Percentiles rank a stretch among this genome's conserved stretches.
Conservation (phyloP, 2,797 vertebrate species). For the Gadopsis bispinosus region DNA sequence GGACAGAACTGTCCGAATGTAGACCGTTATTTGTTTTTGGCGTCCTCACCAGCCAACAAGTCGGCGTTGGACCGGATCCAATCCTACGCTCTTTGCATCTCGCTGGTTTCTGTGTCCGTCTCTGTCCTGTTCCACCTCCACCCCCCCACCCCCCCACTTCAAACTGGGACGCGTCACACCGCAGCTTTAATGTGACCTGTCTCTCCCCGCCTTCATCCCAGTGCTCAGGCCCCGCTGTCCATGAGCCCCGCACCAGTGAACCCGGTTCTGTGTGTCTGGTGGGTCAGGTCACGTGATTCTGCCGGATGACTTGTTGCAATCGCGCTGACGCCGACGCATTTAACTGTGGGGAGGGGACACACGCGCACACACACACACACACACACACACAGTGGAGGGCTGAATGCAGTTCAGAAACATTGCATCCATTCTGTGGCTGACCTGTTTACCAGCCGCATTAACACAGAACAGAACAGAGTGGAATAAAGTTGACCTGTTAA, state of each 20-base stretch:
- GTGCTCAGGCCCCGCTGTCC: neutral
- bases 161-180: constrained; percentile 35
- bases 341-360: constrained; percentile 70
- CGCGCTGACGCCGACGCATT: constrained; percentile 82
- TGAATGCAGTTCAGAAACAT: constrained; percentile 42
- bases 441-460: constrained; percentile 71
- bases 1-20: neutral
- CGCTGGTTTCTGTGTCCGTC: constrained; percentile 1
- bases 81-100: accelerated
- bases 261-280: constrained; percentile 45
- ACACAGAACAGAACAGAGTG: constrained; percentile 9
- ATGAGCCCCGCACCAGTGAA: constrained; percentile 35
- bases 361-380: constrained; percentile 22
- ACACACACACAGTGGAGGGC: constrained; percentile 10
- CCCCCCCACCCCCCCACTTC: neutral
- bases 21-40: neutral
- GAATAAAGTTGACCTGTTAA: too few species aligned
- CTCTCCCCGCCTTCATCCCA: constrained; percentile 11
- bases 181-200: constrained; percentile 37
- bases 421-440: constrained; percentile 57
- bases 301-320: constrained; percentile 82
- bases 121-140: neutral
- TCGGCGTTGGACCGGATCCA: neutral
- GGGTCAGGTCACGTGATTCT: constrained; percentile 68
- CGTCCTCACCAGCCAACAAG: neutral